Evolutionary conservation across 23 tunicate species (phyloP).

Genomic region (Clavelina lepadiformis): DNA sequence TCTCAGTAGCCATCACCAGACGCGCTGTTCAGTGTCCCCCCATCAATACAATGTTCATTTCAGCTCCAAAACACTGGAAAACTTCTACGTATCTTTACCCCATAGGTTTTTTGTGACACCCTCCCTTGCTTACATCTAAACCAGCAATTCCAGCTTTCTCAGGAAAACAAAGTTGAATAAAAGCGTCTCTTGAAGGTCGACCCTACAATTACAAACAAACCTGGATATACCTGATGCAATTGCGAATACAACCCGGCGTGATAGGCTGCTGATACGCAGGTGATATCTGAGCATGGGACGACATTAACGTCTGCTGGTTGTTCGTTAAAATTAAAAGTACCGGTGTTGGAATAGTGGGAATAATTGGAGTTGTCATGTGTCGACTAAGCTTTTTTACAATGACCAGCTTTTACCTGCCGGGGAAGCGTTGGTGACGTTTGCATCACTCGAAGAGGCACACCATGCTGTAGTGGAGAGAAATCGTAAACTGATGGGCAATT

Average conservation of each 20-base stretch:
- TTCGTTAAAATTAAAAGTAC: slow-evolving; percentile 40
- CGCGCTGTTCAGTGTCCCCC: slow-evolving; percentile 99
- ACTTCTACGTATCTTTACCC: slow-evolving; percentile 98
- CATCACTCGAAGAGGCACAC: too few relatives aligned
- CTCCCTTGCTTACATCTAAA: slow-evolving; percentile 95
- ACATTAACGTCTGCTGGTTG: too few relatives aligned
- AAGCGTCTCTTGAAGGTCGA: slow-evolving; percentile 99
- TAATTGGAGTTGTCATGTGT: slow-evolving; percentile 62
- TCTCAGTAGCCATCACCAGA: too few relatives aligned
- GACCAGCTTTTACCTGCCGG: too few relatives aligned
- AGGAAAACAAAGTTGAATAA: slow-evolving; percentile 71
- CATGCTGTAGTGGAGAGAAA: too few relatives aligned
- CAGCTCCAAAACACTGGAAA: slow-evolving; percentile 97
- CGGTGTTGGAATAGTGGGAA: slow-evolving; percentile 53
- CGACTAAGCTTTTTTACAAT: too few relatives aligned
- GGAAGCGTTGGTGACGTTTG: too few relatives aligned
- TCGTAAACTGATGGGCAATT: too few relatives aligned
- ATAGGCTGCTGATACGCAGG: slow-evolving; percentile 14
- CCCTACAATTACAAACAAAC: too few relatives aligned
- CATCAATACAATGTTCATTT: slow-evolving; percentile 98
- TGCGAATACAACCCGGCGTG: slow-evolving; percentile 67
- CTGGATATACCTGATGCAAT: slow-evolving; percentile 79
- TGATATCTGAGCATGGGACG: too few relatives aligned
- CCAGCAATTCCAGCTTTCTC: slow-evolving; percentile 76
- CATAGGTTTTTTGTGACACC: slow-evolving; percentile 99